Evolutionary conservation across 1,140 invertebrate species (phyloP), one percentile per base, ranked within the genome.

Genomic region (Telenomus remus): DNA sequence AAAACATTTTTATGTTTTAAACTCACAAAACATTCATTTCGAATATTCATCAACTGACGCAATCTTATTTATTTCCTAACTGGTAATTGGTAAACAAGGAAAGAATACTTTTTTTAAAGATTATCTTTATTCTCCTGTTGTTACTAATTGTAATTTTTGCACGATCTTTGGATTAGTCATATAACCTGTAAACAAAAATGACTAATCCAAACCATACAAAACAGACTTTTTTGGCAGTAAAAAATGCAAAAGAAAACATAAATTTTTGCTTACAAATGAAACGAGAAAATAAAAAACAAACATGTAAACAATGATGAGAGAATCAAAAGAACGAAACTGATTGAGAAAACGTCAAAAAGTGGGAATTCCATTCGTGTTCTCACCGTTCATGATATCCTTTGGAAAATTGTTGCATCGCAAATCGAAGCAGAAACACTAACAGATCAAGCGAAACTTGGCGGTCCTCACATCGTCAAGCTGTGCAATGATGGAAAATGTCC

Each of bases 401-500:
- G 9, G 37, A 39, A 39, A 11, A 39, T 39, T 39, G 19, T 27
- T 27, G 19, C 19, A 27, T 27, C 19, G 19, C 19, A 27, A 6
- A n/a, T n/a, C 19, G 19, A 27, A 27, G 13, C n/a, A 39, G 37
- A 39, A 39, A 9, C 37, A 27, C 19, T 27, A 27, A 27, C 2
- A 27, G 2, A 27, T 1, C 6, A 27, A 27, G 2, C 19, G 19
- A 27, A 27, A 27, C 6, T 27, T 1, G 6, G 6, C 6, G 19
- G 6, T 27, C 19, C 6, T 27, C 19, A 27, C 19, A 27, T 27
- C 19, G 19, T 39, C 37, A 9, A 39, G 37, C 37, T 3, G 9
- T 15, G 10, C 12, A 33, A 53, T 16, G n/a, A 44, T 42, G 6
- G 55, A 11, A 6, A 44, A 13, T 34, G 65, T 57, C 48, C 39